Percentiles rank a stretch among this genome's conserved stretches.
phyloP scores from a whole-genome alignment of 2,888 invertebrate genomes.

The Thymelicus acteon region DNA sequence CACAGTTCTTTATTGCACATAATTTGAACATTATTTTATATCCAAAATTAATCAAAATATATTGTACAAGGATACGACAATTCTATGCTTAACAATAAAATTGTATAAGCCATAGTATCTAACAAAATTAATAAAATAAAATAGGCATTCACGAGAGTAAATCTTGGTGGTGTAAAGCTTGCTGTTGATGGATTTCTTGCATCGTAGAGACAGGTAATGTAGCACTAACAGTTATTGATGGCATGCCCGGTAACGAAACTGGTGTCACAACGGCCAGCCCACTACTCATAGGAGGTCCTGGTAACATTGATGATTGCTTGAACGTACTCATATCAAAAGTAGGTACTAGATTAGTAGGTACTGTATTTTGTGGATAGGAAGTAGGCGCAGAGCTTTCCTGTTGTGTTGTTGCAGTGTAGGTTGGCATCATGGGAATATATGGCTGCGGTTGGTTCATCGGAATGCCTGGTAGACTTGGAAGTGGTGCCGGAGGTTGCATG shows the following conservation, averaged over 20 bases:
- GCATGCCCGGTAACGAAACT: constrained; percentile 90
- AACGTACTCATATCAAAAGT: constrained; percentile 78
- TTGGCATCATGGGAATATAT: constrained; percentile 81
- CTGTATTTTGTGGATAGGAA: constrained; percentile 49
- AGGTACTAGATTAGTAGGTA: constrained; percentile 68
- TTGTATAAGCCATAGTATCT: constrained; percentile 44
- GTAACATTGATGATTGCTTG: constrained; percentile 58
- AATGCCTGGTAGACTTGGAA: constrained; percentile 79
- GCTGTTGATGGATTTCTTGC: constrained; percentile 81
- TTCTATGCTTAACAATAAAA: constrained; percentile 51
- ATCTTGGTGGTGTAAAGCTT: constrained; percentile 73
- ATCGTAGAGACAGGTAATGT: constrained; percentile 87
- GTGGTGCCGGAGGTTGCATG: constrained; percentile 81
- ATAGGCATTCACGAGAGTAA: constrained; percentile 66
- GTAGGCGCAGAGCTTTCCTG: constrained; percentile 54
- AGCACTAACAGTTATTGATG: constrained; percentile 91
- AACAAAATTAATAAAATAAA: constrained; percentile 35
- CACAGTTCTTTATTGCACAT: constrained; percentile 28
- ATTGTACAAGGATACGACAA: constrained; percentile 51
- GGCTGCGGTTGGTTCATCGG: constrained; percentile 83
- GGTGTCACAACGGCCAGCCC: constrained; percentile 86
- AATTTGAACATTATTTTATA: constrained; percentile 24
- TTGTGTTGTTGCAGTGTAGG: constrained; percentile 58
- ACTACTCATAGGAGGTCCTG: constrained; percentile 63
- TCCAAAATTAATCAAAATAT: constrained; percentile 53